Evolutionary conservation across 92 coral and sea anemone species (phyloP).

Genomic region (Palythoa grandiflora): DNA sequence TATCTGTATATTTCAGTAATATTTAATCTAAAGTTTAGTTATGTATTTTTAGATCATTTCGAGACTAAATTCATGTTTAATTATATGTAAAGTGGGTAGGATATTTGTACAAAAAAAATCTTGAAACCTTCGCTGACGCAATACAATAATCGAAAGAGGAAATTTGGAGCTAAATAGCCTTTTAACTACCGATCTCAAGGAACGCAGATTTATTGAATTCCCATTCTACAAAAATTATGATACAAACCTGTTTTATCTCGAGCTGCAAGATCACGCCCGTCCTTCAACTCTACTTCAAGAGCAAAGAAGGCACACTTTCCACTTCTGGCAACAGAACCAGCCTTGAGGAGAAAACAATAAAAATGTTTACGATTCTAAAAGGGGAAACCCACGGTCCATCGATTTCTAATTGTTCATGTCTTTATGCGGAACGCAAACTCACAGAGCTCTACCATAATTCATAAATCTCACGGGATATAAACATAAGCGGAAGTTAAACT

Average conservation of each 20-base stretch:
- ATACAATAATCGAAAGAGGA: neutral
- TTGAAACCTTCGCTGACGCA: neutral
- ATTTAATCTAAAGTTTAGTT: no score
- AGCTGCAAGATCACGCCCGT: constrained; percentile 97
- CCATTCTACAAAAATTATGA: neutral
- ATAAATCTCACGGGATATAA: neutral
- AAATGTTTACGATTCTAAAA: constrained; percentile 11
- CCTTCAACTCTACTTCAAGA: constrained; percentile 97
- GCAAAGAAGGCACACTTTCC: constrained; percentile 99
- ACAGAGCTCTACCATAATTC: neutral
- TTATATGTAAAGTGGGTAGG: neutral
- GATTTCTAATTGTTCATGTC: neutral
- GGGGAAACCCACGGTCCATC: constrained; percentile 52
- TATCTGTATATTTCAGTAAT: neutral
- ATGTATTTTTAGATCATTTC: neutral
- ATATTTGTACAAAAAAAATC: neutral
- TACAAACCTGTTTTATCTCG: constrained; percentile 96
- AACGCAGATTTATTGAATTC: neutral
- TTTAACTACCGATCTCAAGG: neutral
- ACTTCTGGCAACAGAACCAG: constrained; percentile 97
- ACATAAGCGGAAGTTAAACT: neutral
- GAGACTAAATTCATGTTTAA: neutral
- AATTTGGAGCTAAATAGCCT: neutral
- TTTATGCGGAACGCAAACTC: constrained; percentile 8
- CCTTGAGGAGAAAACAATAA: constrained; percentile 57